Evolutionary conservation across 2,113 vertebrate genomes (phyloP).

Genomic region (Toxostoma redivivum): DNA sequence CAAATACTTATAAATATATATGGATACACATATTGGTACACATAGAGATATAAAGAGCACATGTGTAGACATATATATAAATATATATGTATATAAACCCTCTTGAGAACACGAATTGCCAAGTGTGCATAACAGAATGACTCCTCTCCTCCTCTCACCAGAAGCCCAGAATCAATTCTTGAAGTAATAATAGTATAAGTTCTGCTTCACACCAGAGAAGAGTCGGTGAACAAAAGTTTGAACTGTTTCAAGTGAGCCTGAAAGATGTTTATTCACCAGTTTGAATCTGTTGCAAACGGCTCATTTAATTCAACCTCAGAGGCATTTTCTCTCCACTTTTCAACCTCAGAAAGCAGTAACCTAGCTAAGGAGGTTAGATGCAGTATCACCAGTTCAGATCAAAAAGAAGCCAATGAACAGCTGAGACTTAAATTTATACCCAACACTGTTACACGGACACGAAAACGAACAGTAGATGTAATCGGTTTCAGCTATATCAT

Average conservation of each 20-base stretch:
- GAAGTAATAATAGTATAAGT: not conserved
- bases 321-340: slow-evolving; percentile 24
- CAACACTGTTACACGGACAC: not conserved
- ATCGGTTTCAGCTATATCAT: not conserved
- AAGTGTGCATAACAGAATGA: not conserved
- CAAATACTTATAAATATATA: not conserved
- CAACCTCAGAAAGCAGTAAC: slow-evolving; percentile 22
- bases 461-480: not conserved
- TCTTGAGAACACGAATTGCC: not conserved
- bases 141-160: not conserved
- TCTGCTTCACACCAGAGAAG: not conserved
- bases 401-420: slow-evolving; percentile 44
- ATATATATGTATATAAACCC: not conserved
- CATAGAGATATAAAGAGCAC: not conserved
- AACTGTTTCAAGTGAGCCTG: not conserved
- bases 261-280: slow-evolving; percentile 28
- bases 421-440: slow-evolving; percentile 42
- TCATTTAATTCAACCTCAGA: slow-evolving; percentile 43
- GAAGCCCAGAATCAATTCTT: not conserved
- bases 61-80: not conserved
- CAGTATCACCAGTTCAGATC: slow-evolving; percentile 48
- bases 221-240: slow-evolving; percentile 1
- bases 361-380: slow-evolving; percentile 28
- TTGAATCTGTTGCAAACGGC: slow-evolving; percentile 19
- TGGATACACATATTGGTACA: not conserved